Evolutionary conservation across 2,888 invertebrate genomes (phyloP), one percentile per base, ranked within the genome.

Genomic region (Tyria jacobaeae): DNA sequence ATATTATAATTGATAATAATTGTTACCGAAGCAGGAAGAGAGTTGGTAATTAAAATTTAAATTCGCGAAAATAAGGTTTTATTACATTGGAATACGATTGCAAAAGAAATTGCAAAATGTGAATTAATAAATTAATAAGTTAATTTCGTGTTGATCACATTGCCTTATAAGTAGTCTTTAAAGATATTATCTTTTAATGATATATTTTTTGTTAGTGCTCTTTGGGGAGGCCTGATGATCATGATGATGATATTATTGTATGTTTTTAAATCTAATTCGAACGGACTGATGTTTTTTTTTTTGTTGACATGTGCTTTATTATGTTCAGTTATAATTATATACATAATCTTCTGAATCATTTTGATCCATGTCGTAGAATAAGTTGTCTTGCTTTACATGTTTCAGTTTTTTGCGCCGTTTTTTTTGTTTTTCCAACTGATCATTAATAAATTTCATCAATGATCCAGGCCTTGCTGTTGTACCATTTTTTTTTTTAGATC

Each of bases 371-470:
- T 35, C 10, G n/a, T 35, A 21, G 12, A 41, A 37, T 24, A 0
- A 25, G 53, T 1, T 41, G 15, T n/a, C 24, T 5, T 21, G 34
- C 15, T 34, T 17, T 14, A 39, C 7, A 31, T 34, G 9, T 27
- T 57, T 41, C 5, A 41, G 17, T 51, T 39, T 58, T 7, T 6
- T 51, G 34, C 6, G 31, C 14, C 12, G 3, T 44, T 41, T 9
- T 51, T 34, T 12, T 39, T 34, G 31, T 21, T 44, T 44, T 6
- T 31, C 41, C 12, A 58, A 7, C 12, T 17, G 51, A 15, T 44
- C 51, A 0, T 15, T 21, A 44, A 58, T 58, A 51, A 58, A 21
- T 21, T 41, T 58, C 10, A 41, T 27, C 3, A 58, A 51, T n/a
- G 51, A 58, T 0, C 41, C 41, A 3, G 39, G 34, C 3, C 44